phyloP scores from a whole-genome alignment of 2,797 vertebrate species.

The Halcyon chelicuti region DNA sequence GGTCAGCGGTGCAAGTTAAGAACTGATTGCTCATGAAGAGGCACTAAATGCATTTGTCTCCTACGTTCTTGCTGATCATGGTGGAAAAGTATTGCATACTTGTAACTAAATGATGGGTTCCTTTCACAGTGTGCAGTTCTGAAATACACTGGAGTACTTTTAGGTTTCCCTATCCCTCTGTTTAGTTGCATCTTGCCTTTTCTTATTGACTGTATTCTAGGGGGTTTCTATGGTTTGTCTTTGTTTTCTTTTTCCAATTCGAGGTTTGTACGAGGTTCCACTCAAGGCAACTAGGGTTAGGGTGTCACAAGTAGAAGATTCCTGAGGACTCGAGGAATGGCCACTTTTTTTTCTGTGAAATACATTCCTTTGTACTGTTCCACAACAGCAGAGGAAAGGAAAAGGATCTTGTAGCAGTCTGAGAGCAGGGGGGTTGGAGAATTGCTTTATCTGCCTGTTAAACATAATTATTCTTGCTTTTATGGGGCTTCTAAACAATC shows the following conservation, averaged over 20 bases:
- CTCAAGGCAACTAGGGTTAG: neutral
- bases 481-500: constrained; percentile 71
- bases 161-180: neutral
- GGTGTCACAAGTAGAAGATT: neutral
- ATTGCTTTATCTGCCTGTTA: constrained; percentile 68
- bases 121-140: neutral
- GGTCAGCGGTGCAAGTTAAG: neutral
- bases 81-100: neutral
- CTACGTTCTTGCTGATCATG: neutral
- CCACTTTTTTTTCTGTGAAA: neutral
- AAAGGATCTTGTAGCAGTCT: constrained; percentile 25
- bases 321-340: neutral
- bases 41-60: neutral
- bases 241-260: neutral
- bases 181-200: neutral
- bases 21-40: neutral
- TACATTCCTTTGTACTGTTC: constrained; percentile 8
- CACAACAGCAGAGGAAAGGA: neutral
- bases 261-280: neutral
- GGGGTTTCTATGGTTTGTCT: neutral
- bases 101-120: neutral
- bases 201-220: neutral
- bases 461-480: constrained; percentile 74
- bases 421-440: neutral
- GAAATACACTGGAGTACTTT: neutral